Conservation (phyloP, 2,888 invertebrate genomes). For the Hermodice carunculata region DNA sequence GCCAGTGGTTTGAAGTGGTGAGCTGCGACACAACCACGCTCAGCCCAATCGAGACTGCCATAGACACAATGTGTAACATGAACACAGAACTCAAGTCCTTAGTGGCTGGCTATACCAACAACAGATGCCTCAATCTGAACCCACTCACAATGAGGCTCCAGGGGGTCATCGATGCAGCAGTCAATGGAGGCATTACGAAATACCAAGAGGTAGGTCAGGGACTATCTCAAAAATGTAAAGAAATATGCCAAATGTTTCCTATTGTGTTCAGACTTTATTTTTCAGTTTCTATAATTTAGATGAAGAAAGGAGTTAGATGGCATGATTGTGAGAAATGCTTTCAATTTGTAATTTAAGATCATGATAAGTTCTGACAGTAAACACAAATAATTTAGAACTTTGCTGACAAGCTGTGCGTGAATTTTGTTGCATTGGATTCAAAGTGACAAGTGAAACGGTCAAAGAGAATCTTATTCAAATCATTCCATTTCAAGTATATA, state of each 20-base stretch:
- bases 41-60: slow-evolving; percentile 71
- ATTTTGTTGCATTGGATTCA: too few relatives aligned
- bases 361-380: too few relatives aligned
- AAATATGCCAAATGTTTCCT: background rate
- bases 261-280: background rate
- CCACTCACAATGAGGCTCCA: slow-evolving; percentile 64
- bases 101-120: slow-evolving; percentile 79
- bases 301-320: background rate
- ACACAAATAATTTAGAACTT: too few relatives aligned
- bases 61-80: slow-evolving; percentile 52
- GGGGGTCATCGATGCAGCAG: slow-evolving; percentile 64
- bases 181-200: slow-evolving; percentile 66
- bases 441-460: too few relatives aligned
- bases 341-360: background rate
- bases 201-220: slow-evolving; percentile 64
- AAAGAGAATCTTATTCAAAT: too few relatives aligned
- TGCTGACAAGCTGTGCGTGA: too few relatives aligned
- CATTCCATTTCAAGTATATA: too few relatives aligned
- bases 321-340: background rate
- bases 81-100: slow-evolving; percentile 75
- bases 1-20: slow-evolving; percentile 74
- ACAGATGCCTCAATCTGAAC: slow-evolving; percentile 60
- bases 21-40: slow-evolving; percentile 82
- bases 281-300: background rate
- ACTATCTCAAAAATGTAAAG: background rate